Conservation (phyloP, 2,797 vertebrate species). For the Lithobates sylvaticus region DNA sequence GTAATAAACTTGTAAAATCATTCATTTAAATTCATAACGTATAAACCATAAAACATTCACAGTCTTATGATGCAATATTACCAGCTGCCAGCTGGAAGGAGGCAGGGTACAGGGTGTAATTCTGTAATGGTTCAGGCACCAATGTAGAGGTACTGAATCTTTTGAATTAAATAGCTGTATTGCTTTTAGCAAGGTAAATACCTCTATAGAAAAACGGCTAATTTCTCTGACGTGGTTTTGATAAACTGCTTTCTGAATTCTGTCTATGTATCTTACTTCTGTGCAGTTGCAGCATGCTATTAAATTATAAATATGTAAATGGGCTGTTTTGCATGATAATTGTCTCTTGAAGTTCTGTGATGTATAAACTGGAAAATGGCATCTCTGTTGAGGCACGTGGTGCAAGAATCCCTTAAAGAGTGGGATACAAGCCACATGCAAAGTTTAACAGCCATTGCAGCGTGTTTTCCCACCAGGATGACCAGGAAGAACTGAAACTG, state of each 20-base stretch:
- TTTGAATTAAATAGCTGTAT: conserved; percentile 45
- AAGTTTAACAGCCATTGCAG: no score
- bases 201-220: conserved; percentile 4
- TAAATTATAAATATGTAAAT: neutral
- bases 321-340: neutral
- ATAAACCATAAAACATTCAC: neutral
- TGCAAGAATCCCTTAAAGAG: no score
- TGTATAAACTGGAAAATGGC: no score
- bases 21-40: neutral
- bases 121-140: conserved; percentile 32
- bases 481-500: no score
- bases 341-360: neutral
- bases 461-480: no score
- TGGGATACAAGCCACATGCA: no score
- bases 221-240: conserved; percentile 15
- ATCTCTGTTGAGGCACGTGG: no score
- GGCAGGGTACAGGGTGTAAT: conserved; percentile 36
- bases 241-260: conserved; percentile 5
- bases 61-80: neutral
- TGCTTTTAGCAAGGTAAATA: conserved; percentile 44
- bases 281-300: neutral
- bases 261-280: neutral
- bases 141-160: conserved; percentile 23
- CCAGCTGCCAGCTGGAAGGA: conserved; percentile 21
- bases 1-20: neutral